phyloP scores from a whole-genome alignment of 2,797 vertebrate genomes.

The Huso huso region DNA sequence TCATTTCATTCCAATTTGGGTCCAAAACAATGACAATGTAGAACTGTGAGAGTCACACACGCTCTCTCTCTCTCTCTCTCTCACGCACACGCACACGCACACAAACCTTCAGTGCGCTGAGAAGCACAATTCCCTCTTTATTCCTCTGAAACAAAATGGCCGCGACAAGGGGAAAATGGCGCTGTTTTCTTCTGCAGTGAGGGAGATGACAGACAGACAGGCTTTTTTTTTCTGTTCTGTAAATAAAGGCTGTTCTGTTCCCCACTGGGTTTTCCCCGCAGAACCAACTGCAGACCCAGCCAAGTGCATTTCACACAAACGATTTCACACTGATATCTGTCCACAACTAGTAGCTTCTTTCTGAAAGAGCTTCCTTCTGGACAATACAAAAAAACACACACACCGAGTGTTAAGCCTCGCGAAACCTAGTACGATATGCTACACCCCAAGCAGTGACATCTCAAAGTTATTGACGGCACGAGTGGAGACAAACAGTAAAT shows the following conservation, averaged over 20 bases:
- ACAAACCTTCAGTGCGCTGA: slow-evolving; percentile 1
- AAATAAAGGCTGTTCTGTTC: slow-evolving; percentile 25
- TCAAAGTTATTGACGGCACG: no score
- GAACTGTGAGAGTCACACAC: slow-evolving; percentile 16
- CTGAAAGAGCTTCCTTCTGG: slow-evolving; percentile 3
- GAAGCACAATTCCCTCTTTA: neutral
- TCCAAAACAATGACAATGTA: slow-evolving; percentile 26
- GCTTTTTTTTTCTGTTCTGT: neutral
- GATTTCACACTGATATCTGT: slow-evolving; percentile 22
- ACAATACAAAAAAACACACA: no score
- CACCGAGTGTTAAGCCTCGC: no score
- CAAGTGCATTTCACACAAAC: slow-evolving; percentile 35
- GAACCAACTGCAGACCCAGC: slow-evolving; percentile 34
- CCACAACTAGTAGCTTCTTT: slow-evolving; percentile 21
- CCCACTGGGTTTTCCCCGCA: slow-evolving; percentile 33
- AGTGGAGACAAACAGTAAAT: no score
- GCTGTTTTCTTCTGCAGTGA: slow-evolving; percentile 19
- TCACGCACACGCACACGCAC: slow-evolving; percentile 14
- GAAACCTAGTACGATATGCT: no score
- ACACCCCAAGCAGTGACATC: no score
- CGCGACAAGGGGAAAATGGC: slow-evolving; percentile 16
- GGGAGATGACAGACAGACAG: slow-evolving; percentile 24
- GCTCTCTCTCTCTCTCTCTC: slow-evolving; percentile 19
- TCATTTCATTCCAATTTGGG: slow-evolving; percentile 45
- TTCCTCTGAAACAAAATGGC: slow-evolving; percentile 17